Conservation (phyloP, 2,888 invertebrate species). For the Melinaea menophilus region DNA sequence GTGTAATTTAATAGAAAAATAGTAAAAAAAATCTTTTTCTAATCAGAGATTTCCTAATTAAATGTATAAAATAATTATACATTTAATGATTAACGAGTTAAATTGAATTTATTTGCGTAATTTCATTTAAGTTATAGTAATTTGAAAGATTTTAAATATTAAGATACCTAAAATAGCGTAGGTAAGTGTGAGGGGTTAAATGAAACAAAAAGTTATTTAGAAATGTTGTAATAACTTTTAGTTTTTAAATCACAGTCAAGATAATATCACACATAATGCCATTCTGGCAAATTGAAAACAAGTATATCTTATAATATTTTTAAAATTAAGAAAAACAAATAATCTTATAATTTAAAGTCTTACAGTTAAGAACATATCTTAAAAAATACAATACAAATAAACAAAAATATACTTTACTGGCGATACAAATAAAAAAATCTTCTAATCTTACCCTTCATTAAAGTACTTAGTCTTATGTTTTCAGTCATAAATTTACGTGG, state of each 20-base stretch:
- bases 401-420: too few relatives aligned
- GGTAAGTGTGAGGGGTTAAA: neutral
- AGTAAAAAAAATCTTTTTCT: too few relatives aligned
- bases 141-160: neutral
- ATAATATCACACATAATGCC: neutral
- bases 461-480: neutral
- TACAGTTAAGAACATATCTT: neutral
- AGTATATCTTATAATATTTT: neutral
- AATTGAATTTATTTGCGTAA: neutral
- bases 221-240: neutral
- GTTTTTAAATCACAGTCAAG: neutral
- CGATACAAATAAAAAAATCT: neutral
- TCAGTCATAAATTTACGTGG: slow-evolving; percentile 22
- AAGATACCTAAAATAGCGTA: neutral
- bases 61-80: too few relatives aligned
- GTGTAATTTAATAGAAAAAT: too few relatives aligned
- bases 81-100: too few relatives aligned
- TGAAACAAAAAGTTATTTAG: neutral
- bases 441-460: neutral
- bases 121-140: neutral
- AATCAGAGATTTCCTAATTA: too few relatives aligned
- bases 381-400: too few relatives aligned
- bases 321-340: neutral
- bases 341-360: neutral
- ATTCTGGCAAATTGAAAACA: neutral